Evolutionary conservation across 2,888 invertebrate genomes (phyloP).

Genomic region (Apeira syringaria): DNA sequence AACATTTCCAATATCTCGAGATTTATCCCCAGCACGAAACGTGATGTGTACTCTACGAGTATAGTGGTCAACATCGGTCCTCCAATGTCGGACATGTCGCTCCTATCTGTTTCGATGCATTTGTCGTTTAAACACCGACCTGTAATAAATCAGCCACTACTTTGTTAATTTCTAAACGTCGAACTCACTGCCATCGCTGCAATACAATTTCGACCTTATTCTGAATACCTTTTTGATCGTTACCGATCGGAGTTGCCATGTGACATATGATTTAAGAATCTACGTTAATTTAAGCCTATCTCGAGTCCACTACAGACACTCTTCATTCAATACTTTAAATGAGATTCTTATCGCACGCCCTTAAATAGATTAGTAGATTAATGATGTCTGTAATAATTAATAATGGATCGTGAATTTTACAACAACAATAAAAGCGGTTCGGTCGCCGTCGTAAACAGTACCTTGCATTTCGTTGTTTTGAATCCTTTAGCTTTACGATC

Average conservation of each 20-base stretch:
- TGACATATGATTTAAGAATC: constrained; percentile 22
- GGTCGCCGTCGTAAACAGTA: constrained; percentile 72
- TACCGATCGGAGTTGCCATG: constrained; percentile 27
- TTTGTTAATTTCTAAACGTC: constrained; percentile 33
- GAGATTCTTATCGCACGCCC: constrained; percentile 82
- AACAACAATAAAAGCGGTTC: constrained; percentile 81
- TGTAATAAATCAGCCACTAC: constrained; percentile 79
- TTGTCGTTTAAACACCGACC: constrained; percentile 84
- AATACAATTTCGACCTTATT: constrained; percentile 33
- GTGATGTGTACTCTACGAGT: constrained; percentile 51
- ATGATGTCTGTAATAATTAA: constrained; percentile 84
- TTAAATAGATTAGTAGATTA: constrained; percentile 84
- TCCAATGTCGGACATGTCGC: constrained; percentile 81
- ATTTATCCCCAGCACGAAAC: constrained; percentile 31
- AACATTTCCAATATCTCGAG: constrained; percentile 11
- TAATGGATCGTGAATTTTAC: constrained; percentile 83
- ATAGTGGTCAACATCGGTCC: constrained; percentile 78
- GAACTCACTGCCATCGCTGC: constrained; percentile 25
- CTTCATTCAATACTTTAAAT: constrained; percentile 84
- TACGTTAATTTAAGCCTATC: constrained; percentile 77
- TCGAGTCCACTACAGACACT: constrained; percentile 81
- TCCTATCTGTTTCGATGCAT: constrained; percentile 83
- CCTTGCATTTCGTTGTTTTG: constrained; percentile 78
- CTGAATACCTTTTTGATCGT: neutral
- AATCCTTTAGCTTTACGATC: constrained; percentile 77